Evolutionary conservation across 2,113 vertebrate species (phyloP), one percentile per base, ranked within the genome.

Genomic region (Catharus bicknelli): DNA sequence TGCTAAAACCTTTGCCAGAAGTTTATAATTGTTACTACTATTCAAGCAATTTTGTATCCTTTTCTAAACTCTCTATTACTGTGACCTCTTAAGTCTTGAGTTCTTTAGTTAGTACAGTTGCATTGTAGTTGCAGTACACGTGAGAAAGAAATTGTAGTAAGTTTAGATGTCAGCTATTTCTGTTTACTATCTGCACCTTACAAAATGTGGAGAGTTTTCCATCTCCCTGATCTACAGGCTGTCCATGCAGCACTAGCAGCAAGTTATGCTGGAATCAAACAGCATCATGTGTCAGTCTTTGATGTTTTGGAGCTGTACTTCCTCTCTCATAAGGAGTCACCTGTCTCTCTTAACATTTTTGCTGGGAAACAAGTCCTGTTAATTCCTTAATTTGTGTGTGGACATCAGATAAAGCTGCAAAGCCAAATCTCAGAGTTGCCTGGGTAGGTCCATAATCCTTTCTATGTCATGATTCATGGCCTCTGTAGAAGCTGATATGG

Each of bases 1-100:
- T 8, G 7, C 23, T 96, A 82, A 94, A 90, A 55, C 79, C 36
- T 42, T 47, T 95, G 64, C 67, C 70, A 90, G 88, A 94, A 86
- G 43, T 91, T 96, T 95, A 93, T 42, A 80, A 91, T 86, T 69
- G 59, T 72, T 69, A 91, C 66, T 66, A 22, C 5, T 26, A n/a
- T 63, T 89, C 64, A 12, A 59, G 51, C 16, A 86, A 63, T 73
- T 91, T 63, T 87, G 48, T 90, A 45, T 51, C 47, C 64, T 10
- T 88, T 93, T 68, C 64, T 90, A 86, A 94, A 62, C 85, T 48
- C 12, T 93, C 11, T 93, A 13, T 87, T 93, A 84, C 77, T 79
- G 38, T 91, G 66, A 81, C 51, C 50, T 94, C 36, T 42, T 47
- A 95, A 95, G n/a, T 92, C 80, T 84, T 66, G 64, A 73, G 59